Base-by-base conservation (phyloP, 2,113 vertebrate species). In the Rhynchopsitta pachyrhyncha region DNA sequence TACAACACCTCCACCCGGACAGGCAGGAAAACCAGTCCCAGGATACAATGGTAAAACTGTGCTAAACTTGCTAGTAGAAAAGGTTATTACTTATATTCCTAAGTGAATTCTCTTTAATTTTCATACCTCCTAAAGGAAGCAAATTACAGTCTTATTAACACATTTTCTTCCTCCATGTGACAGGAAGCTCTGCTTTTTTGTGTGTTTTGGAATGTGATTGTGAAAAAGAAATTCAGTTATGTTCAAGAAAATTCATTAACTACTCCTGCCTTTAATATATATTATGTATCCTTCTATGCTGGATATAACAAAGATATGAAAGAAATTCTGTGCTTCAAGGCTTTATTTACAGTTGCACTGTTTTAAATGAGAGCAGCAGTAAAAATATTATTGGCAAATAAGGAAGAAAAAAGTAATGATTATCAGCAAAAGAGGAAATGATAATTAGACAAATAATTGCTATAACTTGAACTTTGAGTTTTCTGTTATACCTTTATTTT, bases 1-100 rank as follows among this genome's bases (percentile, higher is more conserved):
- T 13, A 97, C 98, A 82, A 97, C 97, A 23, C 99, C 99, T 92
- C 99, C 99, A 86, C 98, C 98, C 8, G 99, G 99, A 44, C 99
- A 99, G 97, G 98, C 99, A 76, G 99, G 99, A 60, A 99, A 98
- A 96, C 97, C 98, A 17, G 99, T 99, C 55, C 99, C 99, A 66
- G 99, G 99, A 81, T 99, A 99, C 93, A 98, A 99, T 46, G 99
- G 99, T 99, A 97, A 98, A 98, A 86, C 53, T 81, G 7, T 66
- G 7, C 35, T 88, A 28, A 93, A 44, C 19, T n/a, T 79, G 5
- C 29, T 73, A 4, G 13, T 79, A 77, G 74, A 8, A 79, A 79
- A 78, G 7, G 10, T 12, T 15, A 27, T 70, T 77, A 29, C 13
- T 81, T 59, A 10, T 64, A 9, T 50, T 90, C 39, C 59, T 71